Base-by-base conservation (phyloP, 1,140 invertebrate genomes). In the Nymphalis io region DNA sequence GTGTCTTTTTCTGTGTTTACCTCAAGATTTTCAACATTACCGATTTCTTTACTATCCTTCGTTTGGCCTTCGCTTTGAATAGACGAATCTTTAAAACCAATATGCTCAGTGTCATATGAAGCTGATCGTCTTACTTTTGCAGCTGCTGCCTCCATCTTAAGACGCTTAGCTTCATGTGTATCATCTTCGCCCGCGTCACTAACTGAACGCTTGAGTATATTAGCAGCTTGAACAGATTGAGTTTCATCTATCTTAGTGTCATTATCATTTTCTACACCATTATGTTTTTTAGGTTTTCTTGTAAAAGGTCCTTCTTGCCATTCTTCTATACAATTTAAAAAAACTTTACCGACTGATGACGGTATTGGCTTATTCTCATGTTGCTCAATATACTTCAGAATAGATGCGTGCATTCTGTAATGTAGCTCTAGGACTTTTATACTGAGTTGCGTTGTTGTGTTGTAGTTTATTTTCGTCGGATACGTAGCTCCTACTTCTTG, bases 381-480 rank as follows among this genome's bases (percentile, higher is more conserved):
- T 70, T 95, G 94, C 79, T 97, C 95, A 39, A 98, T 89, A 84
- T 95, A 96, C 87, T 98, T 98, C 3, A 98, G 89, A 79, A 97
- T 96, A 48, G 95, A 95, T 0, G 96, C 95, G 86, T 98, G 96
- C 48, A 97, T 95, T 75, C 96, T 92, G 84, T 96, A 96, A 83
- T 96, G 95, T 8, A 96, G 94, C 90, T 99, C 98, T 18, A 99
- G 88, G 0, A 97, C 96, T 92, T 99, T 98, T n/a, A 99, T 94
- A 4, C 97, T 94, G 33, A 97, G 92, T 85, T 96, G 94, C 68
- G 96, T 95, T 0, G 97, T 96, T 86, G 93, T 95, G 77, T 95
- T 96, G 81, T 98, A 98, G 64, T 94, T 95, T 58, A 99, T 97
- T 92, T 96, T 96, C 21, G 93, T 92, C 0, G 98, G 97, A 92